These are phyloP conservation scores for Lepidocyrtoides sp. DNA, from an alignment of 2,888 invertebrate genomes.

Conservation along the genomic window DNA sequence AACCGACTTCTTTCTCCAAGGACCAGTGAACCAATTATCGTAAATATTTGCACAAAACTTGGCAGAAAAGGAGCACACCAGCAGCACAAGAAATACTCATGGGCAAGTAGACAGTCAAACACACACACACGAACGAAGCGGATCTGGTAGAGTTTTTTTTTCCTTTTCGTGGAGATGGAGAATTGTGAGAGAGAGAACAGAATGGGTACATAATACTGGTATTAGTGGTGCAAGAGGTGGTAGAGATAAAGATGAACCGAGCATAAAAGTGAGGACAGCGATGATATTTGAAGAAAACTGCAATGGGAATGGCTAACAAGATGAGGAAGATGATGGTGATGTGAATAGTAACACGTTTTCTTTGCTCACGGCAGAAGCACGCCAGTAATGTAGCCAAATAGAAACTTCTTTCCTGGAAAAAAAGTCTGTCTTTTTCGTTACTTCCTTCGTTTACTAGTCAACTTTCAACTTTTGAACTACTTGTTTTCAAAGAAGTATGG, in stretches of 20 bases:
- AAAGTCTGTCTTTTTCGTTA: not conserved
- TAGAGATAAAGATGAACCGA: slow-evolving; percentile 21
- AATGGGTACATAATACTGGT: not conserved
- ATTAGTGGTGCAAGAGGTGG: not conserved
- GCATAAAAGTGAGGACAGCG: not conserved
- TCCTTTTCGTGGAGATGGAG: not conserved
- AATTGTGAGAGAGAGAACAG: not conserved
- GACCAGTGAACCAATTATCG: slow-evolving; percentile 79
- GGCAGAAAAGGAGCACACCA: slow-evolving; percentile 44
- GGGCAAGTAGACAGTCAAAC: not conserved
- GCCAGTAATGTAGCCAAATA: no score
- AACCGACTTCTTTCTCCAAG: slow-evolving; percentile 63
- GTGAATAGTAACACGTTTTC: not conserved
- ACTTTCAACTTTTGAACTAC: slow-evolving; percentile 35
- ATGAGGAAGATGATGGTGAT: not conserved
- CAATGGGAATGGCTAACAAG: not conserved
- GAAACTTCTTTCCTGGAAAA: not conserved
- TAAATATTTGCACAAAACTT: slow-evolving; percentile 80
- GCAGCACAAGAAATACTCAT: not conserved
- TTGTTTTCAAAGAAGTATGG: not conserved
- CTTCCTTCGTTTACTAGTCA: slow-evolving; percentile 10
- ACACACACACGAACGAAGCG: not conserved
- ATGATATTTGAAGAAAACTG: not conserved
- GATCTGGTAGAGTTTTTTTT: not conserved
- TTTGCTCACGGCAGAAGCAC: not conserved